These are phyloP conservation scores for Hippocampus abdominalis DNA, from an alignment of 2,113 vertebrate genomes.

Conservation along the genomic window DNA sequence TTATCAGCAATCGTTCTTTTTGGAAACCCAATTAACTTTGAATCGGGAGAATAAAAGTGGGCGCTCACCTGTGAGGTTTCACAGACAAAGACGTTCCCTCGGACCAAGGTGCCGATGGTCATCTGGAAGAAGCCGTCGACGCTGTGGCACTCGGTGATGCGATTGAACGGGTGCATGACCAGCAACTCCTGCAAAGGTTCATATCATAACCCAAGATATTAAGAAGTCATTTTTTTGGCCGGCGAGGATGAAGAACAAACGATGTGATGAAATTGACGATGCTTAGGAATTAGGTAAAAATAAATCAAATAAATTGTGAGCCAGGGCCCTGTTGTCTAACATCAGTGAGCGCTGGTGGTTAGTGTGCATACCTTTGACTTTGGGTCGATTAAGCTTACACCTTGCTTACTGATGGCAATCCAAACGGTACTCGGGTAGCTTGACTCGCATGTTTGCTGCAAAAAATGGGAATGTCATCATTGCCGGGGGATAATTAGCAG, in stretches of 20 bases:
- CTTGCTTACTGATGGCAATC: conserved; percentile 90
- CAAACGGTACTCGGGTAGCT: conserved; percentile 86
- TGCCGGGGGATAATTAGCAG: background rate
- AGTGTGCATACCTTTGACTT: conserved; percentile 84
- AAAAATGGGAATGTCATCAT: conserved; percentile 5
- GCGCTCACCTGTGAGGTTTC: conserved; percentile 93
- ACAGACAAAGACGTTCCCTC: conserved; percentile 85
- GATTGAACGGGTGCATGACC: conserved; percentile 83
- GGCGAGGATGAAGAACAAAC: too few species aligned
- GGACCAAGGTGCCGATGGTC: conserved; percentile 84
- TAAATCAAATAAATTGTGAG: background rate
- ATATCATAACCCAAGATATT: background rate
- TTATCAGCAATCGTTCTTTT: background rate
- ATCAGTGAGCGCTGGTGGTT: background rate
- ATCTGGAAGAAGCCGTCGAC: conserved; percentile 96
- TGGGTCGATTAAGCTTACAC: conserved; percentile 85
- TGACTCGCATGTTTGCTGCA: conserved; percentile 89
- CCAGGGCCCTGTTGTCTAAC: background rate
- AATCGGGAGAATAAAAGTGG: background rate
- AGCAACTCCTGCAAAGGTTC: conserved; percentile 78
- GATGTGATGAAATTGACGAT: background rate
- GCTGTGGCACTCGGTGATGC: conserved; percentile 93
- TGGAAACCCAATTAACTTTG: background rate
- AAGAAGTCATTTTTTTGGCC: background rate
- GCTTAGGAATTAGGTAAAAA: background rate